Evolutionary conservation across 2,113 vertebrate genomes (phyloP).

Genomic region (Mastomys natalensis): DNA sequence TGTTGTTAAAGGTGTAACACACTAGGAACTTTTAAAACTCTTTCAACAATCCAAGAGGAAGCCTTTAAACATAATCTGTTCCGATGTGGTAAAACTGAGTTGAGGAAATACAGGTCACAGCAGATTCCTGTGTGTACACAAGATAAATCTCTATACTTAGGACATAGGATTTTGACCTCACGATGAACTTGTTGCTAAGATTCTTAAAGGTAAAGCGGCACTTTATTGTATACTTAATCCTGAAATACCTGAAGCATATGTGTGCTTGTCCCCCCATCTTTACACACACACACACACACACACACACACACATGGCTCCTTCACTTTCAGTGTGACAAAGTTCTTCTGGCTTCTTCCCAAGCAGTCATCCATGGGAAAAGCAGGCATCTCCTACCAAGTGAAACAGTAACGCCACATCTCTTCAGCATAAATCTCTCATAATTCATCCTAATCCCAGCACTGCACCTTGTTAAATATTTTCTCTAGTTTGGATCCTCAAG

Average conservation of each 20-base stretch:
- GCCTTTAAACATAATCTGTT: not conserved
- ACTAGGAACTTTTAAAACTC: constrained; percentile 2
- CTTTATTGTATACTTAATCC: not conserved
- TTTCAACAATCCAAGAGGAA: constrained; percentile 25
- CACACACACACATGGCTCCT: not conserved
- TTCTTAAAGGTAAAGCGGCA: not conserved
- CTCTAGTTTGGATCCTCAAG: not conserved
- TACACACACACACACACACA: not conserved
- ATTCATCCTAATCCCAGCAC: not conserved
- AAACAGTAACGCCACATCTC: not conserved
- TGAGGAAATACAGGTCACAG: not conserved
- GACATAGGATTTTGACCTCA: not conserved
- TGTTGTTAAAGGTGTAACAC: not conserved
- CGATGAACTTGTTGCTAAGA: constrained; percentile 10
- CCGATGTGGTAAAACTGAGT: not conserved
- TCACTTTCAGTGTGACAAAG: not conserved
- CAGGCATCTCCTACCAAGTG: not conserved
- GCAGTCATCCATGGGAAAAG: not conserved
- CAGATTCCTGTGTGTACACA: not conserved
- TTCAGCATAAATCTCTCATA: not conserved
- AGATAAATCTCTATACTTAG: not conserved
- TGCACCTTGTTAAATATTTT: not conserved
- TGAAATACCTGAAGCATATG: not conserved
- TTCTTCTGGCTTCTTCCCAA: not conserved
- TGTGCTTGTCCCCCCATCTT: not conserved